Conservation (phyloP, 64 coral and sea anemone genomes). For the Montipora efflorescens region DNA sequence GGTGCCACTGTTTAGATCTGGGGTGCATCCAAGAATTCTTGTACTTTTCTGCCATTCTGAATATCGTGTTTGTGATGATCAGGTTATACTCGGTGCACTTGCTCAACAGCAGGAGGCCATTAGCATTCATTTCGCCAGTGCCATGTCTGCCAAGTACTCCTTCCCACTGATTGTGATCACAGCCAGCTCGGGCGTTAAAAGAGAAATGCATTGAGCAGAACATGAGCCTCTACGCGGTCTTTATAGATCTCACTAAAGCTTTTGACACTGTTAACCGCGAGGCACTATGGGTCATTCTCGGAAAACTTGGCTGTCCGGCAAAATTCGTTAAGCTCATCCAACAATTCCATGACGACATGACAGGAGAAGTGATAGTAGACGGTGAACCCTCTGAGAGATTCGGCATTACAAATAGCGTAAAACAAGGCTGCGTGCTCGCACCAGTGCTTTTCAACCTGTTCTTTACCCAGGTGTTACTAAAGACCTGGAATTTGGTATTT, state of each 20-base stretch:
- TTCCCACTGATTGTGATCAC: no score
- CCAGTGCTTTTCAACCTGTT: slow-evolving; percentile 28
- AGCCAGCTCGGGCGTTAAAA: not conserved
- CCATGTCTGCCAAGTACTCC: no score
- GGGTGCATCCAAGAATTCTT: no score
- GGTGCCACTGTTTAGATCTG: no score
- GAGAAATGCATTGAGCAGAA: slow-evolving; percentile 47
- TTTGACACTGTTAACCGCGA: not conserved
- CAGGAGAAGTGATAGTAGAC: not conserved
- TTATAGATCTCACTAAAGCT: not conserved
- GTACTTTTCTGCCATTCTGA: no score
- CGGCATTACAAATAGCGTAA: not conserved
- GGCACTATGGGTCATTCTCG: not conserved
- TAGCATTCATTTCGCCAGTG: no score
- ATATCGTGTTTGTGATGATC: no score
- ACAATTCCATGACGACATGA: not conserved
- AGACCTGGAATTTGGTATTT: not conserved
- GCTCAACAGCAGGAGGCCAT: no score
- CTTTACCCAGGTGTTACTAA: not conserved
- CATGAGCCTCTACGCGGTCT: slow-evolving; percentile 31
- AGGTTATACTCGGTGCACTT: no score
- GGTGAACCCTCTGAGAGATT: not conserved
- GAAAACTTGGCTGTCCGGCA: not conserved
- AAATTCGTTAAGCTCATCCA: slow-evolving; percentile 18
- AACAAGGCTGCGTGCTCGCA: slow-evolving; percentile 21